A percentile compares a stretch with the other conserved stretches of the same genome.
Conservation (phyloP, 1,140 invertebrate species). For the Vollenhovia emeryi region DNA sequence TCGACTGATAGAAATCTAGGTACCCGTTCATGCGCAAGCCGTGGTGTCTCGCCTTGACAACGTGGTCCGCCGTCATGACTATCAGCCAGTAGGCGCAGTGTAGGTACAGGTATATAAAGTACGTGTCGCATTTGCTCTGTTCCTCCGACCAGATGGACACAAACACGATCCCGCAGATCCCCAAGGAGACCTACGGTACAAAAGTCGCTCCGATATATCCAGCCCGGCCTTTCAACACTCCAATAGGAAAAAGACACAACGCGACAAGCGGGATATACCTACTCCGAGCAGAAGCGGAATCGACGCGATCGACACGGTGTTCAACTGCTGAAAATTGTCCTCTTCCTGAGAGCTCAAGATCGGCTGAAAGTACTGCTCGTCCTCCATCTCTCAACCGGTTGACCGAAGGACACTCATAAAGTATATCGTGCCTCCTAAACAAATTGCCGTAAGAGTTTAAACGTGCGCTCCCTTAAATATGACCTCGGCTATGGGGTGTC, state of each 20-base stretch:
- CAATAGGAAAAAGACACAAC: background rate
- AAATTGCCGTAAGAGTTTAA: background rate
- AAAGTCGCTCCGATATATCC: slow-evolving; percentile 9
- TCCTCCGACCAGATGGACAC: slow-evolving; percentile 86
- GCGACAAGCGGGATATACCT: slow-evolving; percentile 60
- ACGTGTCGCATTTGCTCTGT: slow-evolving; percentile 87
- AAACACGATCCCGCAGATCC: slow-evolving; percentile 87
- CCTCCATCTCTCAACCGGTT: slow-evolving; percentile 86
- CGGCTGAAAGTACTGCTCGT: slow-evolving; percentile 85
- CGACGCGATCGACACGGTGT: slow-evolving; percentile 82
- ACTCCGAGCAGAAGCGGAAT: slow-evolving; percentile 80
- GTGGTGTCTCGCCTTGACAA: slow-evolving; percentile 87
- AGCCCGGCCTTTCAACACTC: background rate
- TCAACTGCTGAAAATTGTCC: slow-evolving; percentile 85
- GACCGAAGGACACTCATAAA: slow-evolving; percentile 84
- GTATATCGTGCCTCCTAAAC: slow-evolving; percentile 14
- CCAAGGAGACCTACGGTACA: slow-evolving; percentile 85
- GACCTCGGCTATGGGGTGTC: background rate
- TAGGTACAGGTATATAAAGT: slow-evolving; percentile 89
- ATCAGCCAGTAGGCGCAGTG: slow-evolving; percentile 88
- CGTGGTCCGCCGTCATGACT: slow-evolving; percentile 87
- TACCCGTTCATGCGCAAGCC: slow-evolving; percentile 87
- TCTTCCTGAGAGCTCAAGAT: slow-evolving; percentile 83
- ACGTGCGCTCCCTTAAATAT: background rate
- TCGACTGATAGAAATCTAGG: slow-evolving; percentile 89